Evolutionary conservation across 2,888 invertebrate genomes (phyloP).

Genomic region (Thalpophila matura): DNA sequence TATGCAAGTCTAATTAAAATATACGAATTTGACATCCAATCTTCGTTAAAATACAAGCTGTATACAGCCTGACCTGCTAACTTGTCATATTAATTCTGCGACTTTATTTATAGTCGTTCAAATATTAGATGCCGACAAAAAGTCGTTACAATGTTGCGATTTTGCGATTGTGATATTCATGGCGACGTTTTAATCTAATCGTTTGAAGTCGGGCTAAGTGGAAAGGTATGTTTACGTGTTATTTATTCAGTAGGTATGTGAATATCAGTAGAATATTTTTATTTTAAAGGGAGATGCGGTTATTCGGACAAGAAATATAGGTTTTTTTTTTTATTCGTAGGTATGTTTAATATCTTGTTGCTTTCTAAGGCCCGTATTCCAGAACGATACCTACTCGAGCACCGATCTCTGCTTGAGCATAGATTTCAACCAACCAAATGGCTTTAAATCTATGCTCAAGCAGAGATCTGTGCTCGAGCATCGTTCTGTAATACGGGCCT

Average conservation of each 20-base stretch:
- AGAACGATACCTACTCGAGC: too few relatives aligned
- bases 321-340: too few relatives aligned
- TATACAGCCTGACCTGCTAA: conserved; percentile 65
- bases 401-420: too few relatives aligned
- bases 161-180: conserved; percentile 76
- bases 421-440: too few relatives aligned
- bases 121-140: conserved; percentile 69
- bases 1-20: conserved; percentile 41
- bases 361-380: too few relatives aligned
- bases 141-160: conserved; percentile 76
- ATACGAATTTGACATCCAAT: conserved; percentile 40
- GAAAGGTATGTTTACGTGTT: conserved; percentile 8
- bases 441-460: too few relatives aligned
- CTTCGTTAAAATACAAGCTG: conserved; percentile 38
- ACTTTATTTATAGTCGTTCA: conserved; percentile 75
- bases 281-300: neutral
- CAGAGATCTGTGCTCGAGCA: too few relatives aligned
- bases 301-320: neutral
- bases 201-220: conserved; percentile 50
- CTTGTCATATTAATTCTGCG: conserved; percentile 77
- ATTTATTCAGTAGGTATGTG: neutral
- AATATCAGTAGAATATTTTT: neutral
- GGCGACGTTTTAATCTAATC: conserved; percentile 74
- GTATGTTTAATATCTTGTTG: too few relatives aligned
- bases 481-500: too few relatives aligned